Base-by-base conservation (phyloP, 2,797 vertebrate species). In the Anguilla marmorata region DNA sequence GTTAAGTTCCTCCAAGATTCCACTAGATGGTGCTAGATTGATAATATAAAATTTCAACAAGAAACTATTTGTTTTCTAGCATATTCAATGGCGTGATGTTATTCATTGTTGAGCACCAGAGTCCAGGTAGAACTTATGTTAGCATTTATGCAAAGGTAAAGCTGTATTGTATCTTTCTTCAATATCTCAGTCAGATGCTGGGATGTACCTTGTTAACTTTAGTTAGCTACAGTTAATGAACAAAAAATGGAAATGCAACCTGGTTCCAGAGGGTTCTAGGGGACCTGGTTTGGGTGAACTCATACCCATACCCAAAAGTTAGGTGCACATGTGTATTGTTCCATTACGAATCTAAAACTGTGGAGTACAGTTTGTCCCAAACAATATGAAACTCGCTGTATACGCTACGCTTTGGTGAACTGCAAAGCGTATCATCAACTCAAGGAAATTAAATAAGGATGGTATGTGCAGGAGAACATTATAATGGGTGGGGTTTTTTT, bases 11-110 rank as follows among this genome's bases (percentile, higher is more conserved):
- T 4, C 0, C 2, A 0, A 11, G 3, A 63, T 7, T 91, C 90
- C 94, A 94, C 93, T 92, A 93, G 94, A 91, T 93, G 94, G 94
- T 93, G 93, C 93, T 93, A 95, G 88, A 66, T 89, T 91, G 92
- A 92, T 92, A 89, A 91, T 88, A 92, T 91, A 86, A 85, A 87
- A 87, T 2, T 80, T 87, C 50, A 85, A 76, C 30, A 82, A n/a
- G 8, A 33, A 41, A 76, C 16, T 6, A 41, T 76, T 74, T 96
- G 95, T 92, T 94, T 90, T 90, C 92, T 74, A 12, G 33, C 12
- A 33, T 19, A 12, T 76, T 50, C 27, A 45, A 72, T 33, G 27
- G 69, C 6, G 11, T 30, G 69, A 72, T 30, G 69, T 72, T 14
- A 30, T 72, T 72, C 27, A 72, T 33, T 30, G 69, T 2, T 54